These are phyloP conservation scores for Avahi laniger DNA, from an alignment of 2,797 vertebrate genomes.

Conservation along the genomic window DNA sequence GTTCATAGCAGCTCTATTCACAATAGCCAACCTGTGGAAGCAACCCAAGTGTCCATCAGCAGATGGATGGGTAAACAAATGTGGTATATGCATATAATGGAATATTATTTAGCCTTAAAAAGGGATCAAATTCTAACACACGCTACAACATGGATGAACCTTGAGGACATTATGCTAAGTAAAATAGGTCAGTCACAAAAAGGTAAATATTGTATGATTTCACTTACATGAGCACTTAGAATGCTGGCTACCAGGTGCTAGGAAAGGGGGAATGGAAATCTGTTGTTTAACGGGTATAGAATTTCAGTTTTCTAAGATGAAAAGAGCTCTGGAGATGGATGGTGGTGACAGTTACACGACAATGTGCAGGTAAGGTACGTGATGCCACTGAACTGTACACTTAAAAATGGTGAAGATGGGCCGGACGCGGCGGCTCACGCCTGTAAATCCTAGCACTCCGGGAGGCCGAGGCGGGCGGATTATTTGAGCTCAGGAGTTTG, in stretches of 20 bases:
- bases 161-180: not conserved
- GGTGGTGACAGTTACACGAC: not conserved
- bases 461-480: too few species aligned
- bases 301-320: not conserved
- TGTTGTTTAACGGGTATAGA: not conserved
- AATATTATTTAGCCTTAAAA: not conserved
- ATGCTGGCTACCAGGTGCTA: not conserved
- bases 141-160: not conserved
- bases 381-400: not conserved
- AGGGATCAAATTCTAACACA: not conserved
- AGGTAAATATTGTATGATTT: not conserved
- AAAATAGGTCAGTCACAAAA: not conserved
- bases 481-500: too few species aligned
- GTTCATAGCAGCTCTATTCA: not conserved
- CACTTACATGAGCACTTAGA: not conserved
- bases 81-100: not conserved
- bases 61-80: not conserved
- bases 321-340: not conserved
- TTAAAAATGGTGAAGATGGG: not conserved
- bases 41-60: not conserved
- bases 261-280: not conserved
- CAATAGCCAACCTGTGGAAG: not conserved
- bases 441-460: too few species aligned
- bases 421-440: too few species aligned
- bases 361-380: too few species aligned